A percentile compares a stretch with the other conserved stretches of the same genome.
phyloP scores from a whole-genome alignment of 2,113 vertebrate genomes.

The Alethe castanea region DNA sequence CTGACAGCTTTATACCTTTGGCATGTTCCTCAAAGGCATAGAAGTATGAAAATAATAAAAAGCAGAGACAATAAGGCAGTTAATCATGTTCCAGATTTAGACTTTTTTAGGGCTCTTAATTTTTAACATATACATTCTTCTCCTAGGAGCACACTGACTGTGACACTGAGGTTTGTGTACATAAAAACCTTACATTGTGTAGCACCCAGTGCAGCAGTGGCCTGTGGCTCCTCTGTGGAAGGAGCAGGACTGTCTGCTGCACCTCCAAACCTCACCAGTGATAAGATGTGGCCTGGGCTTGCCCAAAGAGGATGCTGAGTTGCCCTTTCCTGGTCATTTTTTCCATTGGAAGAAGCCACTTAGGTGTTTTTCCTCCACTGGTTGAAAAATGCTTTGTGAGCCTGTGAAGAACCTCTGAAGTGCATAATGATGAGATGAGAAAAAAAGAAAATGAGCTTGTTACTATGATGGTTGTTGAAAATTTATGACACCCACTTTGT shows the following conservation, averaged over 20 bases:
- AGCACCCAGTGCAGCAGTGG: background rate
- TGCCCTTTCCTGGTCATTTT: background rate
- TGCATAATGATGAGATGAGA: background rate
- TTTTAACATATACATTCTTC: fast-evolving
- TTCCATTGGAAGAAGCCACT: background rate
- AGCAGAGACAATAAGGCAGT: background rate
- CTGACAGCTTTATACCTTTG: background rate
- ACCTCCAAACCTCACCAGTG: background rate
- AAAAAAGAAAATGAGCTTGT: background rate
- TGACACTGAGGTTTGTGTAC: background rate
- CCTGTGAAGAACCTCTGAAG: background rate
- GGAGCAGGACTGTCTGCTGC: background rate
- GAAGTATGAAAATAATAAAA: background rate
- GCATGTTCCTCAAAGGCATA: background rate
- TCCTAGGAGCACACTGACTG: background rate
- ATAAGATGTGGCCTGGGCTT: background rate
- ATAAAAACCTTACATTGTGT: background rate
- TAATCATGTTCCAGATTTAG: background rate
- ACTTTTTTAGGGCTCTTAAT: background rate
- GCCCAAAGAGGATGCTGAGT: background rate
- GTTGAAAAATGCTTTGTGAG: background rate
- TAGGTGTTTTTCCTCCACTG: background rate
- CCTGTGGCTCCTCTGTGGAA: fast-evolving
- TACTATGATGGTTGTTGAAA: conserved; percentile 2
- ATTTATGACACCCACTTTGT: conserved; percentile 22